phyloP scores from a whole-genome alignment of 1,140 invertebrate species.

The Listronotus oregonensis region DNA sequence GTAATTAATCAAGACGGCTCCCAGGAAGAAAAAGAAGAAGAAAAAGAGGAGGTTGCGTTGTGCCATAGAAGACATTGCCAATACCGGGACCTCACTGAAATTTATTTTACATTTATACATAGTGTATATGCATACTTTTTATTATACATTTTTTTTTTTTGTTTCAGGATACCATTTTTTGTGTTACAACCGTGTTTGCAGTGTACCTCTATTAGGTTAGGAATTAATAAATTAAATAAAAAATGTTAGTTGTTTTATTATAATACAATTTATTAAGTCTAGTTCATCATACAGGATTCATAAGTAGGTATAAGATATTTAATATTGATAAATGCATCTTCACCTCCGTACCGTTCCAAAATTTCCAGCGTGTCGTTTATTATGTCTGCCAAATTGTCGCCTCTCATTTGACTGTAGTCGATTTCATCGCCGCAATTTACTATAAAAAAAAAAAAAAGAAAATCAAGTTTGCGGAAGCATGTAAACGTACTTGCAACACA shows the following conservation, averaged over 20 bases:
- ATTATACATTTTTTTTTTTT: not conserved
- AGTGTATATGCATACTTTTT: no score
- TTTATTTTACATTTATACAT: no score
- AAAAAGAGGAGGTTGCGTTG: no score
- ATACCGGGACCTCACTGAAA: no score
- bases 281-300: constrained; percentile 88
- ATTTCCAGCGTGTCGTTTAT: constrained; percentile 92
- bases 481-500: no score
- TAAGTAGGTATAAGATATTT: constrained; percentile 97
- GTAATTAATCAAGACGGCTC: no score
- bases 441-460: constrained; percentile 49
- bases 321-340: constrained; percentile 95
- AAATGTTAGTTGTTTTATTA: no score
- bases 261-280: constrained; percentile 30
- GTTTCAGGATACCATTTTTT: constrained; percentile 41
- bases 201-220: constrained; percentile 33
- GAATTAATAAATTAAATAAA: not conserved
- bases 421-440: constrained; percentile 67
- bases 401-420: constrained; percentile 67
- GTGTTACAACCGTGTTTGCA: constrained; percentile 37
- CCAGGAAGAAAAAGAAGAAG: no score
- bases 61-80: no score
- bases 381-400: constrained; percentile 84
- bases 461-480: no score
- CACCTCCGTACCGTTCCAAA: constrained; percentile 85